Evolutionary conservation across 2,888 invertebrate genomes (phyloP).

Genomic region (Allacma fusca): DNA sequence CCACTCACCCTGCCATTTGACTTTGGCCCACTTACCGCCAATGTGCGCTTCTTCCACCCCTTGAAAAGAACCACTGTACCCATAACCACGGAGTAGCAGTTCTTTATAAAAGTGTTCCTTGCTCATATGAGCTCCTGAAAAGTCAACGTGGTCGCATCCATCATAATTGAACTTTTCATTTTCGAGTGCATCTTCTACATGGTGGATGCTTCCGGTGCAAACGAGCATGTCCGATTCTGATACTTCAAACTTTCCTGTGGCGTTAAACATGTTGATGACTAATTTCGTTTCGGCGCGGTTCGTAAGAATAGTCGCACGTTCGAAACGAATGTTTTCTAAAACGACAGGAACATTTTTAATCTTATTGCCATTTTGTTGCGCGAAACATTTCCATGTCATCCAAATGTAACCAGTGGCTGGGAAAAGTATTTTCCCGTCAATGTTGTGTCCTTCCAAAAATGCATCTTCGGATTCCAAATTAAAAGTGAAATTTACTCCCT

Average conservation of each 20-base stretch:
- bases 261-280: constrained; percentile 81
- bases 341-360: constrained; percentile 78
- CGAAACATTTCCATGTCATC: constrained; percentile 79
- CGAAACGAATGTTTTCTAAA: constrained; percentile 84
- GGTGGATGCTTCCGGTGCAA: constrained; percentile 63
- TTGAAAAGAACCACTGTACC: constrained; percentile 63
- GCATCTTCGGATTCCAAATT: constrained; percentile 70
- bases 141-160: constrained; percentile 8
- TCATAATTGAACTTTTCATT: too few relatives aligned
- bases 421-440: constrained; percentile 89
- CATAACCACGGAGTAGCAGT: constrained; percentile 63
- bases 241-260: constrained; percentile 71
- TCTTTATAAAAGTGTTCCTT: constrained; percentile 64
- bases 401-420: constrained; percentile 94
- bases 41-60: constrained; percentile 64
- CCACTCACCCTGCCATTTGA: constrained; percentile 83
- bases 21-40: constrained; percentile 63
- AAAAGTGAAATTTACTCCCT: constrained; percentile 16
- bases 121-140: constrained; percentile 34
- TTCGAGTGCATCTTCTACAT: constrained; percentile 40
- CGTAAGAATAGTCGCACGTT: constrained; percentile 83
- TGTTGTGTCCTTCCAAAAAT: constrained; percentile 80
- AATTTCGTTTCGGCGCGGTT: constrained; percentile 79
- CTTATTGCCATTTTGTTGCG: constrained; percentile 73
- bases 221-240: constrained; percentile 63